Conservation (phyloP, 2,797 vertebrate genomes). For the Zalophus californianus region DNA sequence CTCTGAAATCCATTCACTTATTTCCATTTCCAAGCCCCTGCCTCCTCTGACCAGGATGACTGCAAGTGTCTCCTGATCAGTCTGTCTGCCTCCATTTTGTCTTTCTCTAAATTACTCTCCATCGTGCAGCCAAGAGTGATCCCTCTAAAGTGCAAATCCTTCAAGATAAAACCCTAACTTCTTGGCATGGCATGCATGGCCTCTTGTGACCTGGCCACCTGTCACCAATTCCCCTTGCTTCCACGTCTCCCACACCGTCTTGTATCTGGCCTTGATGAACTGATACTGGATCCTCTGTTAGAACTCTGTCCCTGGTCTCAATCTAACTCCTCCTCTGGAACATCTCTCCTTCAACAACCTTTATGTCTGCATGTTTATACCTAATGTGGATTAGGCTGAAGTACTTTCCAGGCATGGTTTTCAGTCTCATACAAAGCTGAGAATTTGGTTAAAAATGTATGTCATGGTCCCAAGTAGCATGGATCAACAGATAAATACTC, state of each 20-base stretch:
- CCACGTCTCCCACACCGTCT: not conserved
- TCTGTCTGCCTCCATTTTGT: not conserved
- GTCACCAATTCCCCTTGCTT: not conserved
- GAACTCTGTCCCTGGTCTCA: not conserved
- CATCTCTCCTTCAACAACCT: not conserved
- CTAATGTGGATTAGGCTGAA: not conserved
- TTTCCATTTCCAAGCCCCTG: not conserved
- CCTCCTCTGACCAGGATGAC: not conserved
- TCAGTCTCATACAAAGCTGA: not conserved
- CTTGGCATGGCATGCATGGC: not conserved
- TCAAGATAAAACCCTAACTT: not conserved
- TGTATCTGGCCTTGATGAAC: not conserved
- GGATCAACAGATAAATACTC: not conserved
- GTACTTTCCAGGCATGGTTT: not conserved
- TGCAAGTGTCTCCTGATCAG: not conserved
- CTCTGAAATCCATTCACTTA: not conserved
- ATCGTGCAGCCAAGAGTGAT: slow-evolving; percentile 4
- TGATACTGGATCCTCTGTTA: not conserved
- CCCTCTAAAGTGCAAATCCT: not conserved
- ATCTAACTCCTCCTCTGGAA: not conserved
- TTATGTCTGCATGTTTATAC: not conserved
- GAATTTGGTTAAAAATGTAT: not conserved
- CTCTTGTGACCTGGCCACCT: not conserved
- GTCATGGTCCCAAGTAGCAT: not conserved
- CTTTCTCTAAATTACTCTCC: not conserved